phyloP scores from a whole-genome alignment of 2,113 vertebrate species.

The Chinchilla lanigera region DNA sequence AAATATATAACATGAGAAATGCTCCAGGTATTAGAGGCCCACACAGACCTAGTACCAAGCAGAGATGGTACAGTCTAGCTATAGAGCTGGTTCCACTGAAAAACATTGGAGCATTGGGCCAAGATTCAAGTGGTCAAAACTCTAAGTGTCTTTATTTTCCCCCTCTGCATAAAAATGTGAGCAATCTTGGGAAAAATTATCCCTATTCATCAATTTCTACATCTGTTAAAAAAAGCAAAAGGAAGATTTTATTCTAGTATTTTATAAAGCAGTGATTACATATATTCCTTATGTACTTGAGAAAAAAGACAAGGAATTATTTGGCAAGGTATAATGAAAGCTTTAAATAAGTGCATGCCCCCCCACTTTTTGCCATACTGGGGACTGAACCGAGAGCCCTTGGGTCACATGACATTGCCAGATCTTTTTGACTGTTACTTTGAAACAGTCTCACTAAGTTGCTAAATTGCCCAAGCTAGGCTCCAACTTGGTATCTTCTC shows the following conservation, averaged over 20 bases:
- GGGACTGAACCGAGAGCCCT: neutral
- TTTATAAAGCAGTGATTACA: neutral
- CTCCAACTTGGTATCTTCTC: neutral
- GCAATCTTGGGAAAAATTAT: neutral
- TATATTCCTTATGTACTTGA: neutral
- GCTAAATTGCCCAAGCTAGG: neutral
- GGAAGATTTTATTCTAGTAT: neutral
- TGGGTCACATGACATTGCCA: neutral
- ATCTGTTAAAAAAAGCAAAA: neutral
- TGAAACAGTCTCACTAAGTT: neutral
- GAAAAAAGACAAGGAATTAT: neutral
- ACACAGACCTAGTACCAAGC: neutral
- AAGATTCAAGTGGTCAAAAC: neutral
- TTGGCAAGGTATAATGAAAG: neutral
- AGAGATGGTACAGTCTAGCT: neutral
- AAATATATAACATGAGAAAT: neutral
- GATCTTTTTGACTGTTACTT: neutral
- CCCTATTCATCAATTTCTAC: neutral
- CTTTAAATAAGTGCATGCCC: neutral
- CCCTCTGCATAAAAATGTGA: neutral
- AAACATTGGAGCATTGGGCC: neutral
- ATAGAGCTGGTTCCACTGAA: neutral
- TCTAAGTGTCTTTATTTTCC: neutral
- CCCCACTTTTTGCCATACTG: neutral
- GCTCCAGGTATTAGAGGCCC: neutral